Evolutionary conservation across 2,113 vertebrate species (phyloP), one percentile per base, ranked within the genome.

Genomic region (Semicossyphus pulcher): DNA sequence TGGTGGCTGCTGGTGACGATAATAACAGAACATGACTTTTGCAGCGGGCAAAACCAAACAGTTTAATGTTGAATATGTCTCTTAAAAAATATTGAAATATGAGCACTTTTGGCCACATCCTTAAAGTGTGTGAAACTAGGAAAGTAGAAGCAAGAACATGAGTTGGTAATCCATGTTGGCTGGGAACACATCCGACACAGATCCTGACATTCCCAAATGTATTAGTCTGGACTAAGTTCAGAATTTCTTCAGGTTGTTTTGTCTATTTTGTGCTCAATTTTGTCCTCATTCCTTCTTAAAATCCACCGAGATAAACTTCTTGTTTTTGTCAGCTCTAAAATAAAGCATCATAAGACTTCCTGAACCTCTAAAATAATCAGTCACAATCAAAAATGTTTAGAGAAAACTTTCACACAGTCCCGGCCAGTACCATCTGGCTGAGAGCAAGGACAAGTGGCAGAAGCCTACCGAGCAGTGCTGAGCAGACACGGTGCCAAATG

Each of bases 401-500:
- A 28, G 23, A 32, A 21, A 20, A 28, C 36, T 53, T 49, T 60
- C 42, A 26, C 18, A 47, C 59, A 63, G 29, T n/a, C 7, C 7
- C 18, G 48, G 28, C 36, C 36, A 2, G 16, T 28, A 0, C 9
- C 15, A 16, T 39, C 42, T 36, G 36, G 48, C 23, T n/a, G 21
- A 58, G 47, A 68, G 36, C 18, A 39, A 20, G 62, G 5, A 11
- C 39, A 37, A 58, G 58, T 5, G 18, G 61, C 12, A 15, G 10
- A 16, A 67, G 51, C 77, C 51, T 10, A 15, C 28, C 0, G 47
- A 53, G 62, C 60, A 16, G 23, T 0, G 42, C 18, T 32, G 64
- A 72, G 73, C 76, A 76, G 65, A 71, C 39, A 34, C 52, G 2
- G 42, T 26, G 18, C 48, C 75, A 51, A 90, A 89, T 78, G 64